Base-by-base conservation (phyloP, 1,140 invertebrate genomes). In the Pachyrhynchus sulphureomaculatus region DNA sequence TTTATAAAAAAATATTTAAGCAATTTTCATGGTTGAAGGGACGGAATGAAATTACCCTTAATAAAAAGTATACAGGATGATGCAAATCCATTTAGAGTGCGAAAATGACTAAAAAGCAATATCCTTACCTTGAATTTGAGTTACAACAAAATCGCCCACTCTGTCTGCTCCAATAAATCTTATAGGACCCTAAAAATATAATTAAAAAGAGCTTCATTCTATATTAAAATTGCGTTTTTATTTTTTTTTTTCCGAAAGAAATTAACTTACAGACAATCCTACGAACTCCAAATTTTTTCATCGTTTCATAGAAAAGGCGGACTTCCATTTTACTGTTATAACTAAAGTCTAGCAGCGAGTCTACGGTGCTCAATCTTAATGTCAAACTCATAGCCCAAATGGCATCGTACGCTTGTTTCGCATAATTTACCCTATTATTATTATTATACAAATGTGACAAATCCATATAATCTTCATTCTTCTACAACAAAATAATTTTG, bases 371-470 rank as follows among this genome's bases (percentile, higher is more conserved):
- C 21, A 36, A 18, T 47, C 79, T 78, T 33, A 93, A 73, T 0
- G 89, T 86, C 10, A 92, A 69, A 0, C 90, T 91, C 62, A 94
- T 89, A 0, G 90, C 87, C 92, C 92, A 95, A 0, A 95, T 85
- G 0, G 92, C 92, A 68, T 96, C 93, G 71, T 93, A 96, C 0
- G 90, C 86, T 70, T 92, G 88, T 0, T 86, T 84, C 0, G 90
- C 86, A 69, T 84, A 91, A 42, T 83, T 82, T 0, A n/a, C n/a
- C n/a, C n/a, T n/a, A n/a, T n/a, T n/a, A n/a, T n/a, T n/a, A n/a
- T n/a, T n/a, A n/a, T n/a, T n/a, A n/a, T n/a, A n/a, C n/a, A n/a
- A n/a, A n/a, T n/a, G n/a, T n/a, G n/a, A n/a, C n/a, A n/a, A n/a
- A n/a, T n/a, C n/a, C n/a, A n/a, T n/a, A n/a, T n/a, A n/a, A n/a